Conservation (phyloP, 2,113 vertebrate genomes). For the Ptyas mucosa region DNA sequence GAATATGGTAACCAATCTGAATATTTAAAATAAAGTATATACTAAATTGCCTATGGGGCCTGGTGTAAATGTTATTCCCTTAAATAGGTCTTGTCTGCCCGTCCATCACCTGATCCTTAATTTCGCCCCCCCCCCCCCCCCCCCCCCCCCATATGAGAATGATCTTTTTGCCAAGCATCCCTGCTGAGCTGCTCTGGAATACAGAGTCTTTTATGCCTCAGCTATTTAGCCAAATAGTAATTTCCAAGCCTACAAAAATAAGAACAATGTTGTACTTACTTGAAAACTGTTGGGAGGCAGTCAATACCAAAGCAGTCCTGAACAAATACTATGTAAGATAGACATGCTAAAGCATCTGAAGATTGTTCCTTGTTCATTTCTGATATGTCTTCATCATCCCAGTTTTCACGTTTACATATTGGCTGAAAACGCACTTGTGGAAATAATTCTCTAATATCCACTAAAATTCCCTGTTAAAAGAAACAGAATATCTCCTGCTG, state of each 20-base stretch:
- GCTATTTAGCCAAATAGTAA: not conserved
- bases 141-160: not conserved
- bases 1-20: not conserved
- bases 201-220: not conserved
- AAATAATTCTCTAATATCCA: conserved; percentile 64
- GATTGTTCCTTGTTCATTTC: conserved; percentile 66
- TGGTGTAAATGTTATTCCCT: not conserved
- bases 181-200: not conserved
- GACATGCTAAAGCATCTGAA: conserved; percentile 79
- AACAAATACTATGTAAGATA: conserved; percentile 91
- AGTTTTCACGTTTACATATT: conserved; percentile 51
- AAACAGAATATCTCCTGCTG: not conserved
- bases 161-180: not conserved
- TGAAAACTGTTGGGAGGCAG: conserved; percentile 84
- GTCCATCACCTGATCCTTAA: not conserved
- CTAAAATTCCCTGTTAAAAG: conserved; percentile 66
- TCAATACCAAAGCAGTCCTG: conserved; percentile 77
- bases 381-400: conserved; percentile 67
- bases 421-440: conserved; percentile 61
- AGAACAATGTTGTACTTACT: conserved; percentile 64
- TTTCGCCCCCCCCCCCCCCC: not conserved
- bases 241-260: not conserved
- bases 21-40: not conserved
- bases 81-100: not conserved
- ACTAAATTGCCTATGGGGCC: not conserved